These are phyloP conservation scores for Fragum whitleyi DNA, from an alignment of 2,888 invertebrate genomes.

Conservation along the genomic window DNA sequence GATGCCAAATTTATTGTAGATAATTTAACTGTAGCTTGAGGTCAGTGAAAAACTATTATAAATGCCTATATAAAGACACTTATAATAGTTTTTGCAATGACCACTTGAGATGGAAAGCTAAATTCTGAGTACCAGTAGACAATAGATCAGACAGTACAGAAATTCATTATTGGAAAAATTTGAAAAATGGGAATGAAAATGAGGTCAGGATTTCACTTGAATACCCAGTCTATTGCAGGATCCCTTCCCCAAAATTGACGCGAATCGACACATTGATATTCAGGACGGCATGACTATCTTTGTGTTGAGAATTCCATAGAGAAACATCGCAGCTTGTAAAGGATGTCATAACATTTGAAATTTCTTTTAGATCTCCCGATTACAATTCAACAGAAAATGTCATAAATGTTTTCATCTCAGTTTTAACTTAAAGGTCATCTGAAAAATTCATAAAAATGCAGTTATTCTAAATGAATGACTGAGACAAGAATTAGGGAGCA, in stretches of 20 bases:
- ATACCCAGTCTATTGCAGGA: background rate
- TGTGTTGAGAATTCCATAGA: background rate
- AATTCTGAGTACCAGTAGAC: too few relatives aligned
- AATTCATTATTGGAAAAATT: background rate
- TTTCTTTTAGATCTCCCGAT: background rate
- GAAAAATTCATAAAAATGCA: too few relatives aligned
- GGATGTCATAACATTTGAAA: slow-evolving; percentile 1
- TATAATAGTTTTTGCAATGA: too few relatives aligned
- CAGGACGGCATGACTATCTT: background rate
- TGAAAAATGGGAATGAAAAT: background rate
- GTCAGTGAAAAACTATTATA: too few relatives aligned
- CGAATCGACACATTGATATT: background rate
- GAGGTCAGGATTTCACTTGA: background rate
- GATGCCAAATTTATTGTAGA: too few relatives aligned
- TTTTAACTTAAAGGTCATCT: slow-evolving; percentile 1
- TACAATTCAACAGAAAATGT: background rate
- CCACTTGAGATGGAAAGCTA: too few relatives aligned
- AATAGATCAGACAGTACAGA: too few relatives aligned
- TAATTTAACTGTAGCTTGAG: too few relatives aligned
- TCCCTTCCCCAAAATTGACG: background rate
- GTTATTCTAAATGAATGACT: too few relatives aligned
- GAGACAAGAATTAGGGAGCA: too few relatives aligned
- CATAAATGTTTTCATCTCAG: background rate
- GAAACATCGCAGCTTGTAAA: background rate
- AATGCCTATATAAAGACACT: too few relatives aligned